Conservation (phyloP, 2,113 vertebrate genomes). For the Pholis gunnellus region DNA sequence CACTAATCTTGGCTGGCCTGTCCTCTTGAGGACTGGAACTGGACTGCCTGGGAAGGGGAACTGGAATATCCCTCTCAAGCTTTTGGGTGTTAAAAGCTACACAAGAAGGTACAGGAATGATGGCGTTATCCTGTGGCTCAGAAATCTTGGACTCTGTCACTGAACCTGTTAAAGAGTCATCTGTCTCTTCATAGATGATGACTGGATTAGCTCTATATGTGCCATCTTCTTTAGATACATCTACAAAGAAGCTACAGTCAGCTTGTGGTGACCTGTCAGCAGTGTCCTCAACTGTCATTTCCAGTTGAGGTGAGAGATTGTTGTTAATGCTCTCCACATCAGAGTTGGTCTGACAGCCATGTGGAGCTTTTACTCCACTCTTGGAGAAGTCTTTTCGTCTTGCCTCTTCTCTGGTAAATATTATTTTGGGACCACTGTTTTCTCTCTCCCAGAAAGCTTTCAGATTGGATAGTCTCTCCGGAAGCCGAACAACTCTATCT, state of each 20-base stretch:
- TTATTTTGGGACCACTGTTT: slow-evolving; percentile 44
- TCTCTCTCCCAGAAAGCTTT: slow-evolving; percentile 60
- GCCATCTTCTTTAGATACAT: slow-evolving; percentile 44
- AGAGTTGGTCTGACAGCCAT: neutral
- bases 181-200: slow-evolving; percentile 58
- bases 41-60: slow-evolving; percentile 10
- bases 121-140: slow-evolving; percentile 5
- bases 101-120: neutral
- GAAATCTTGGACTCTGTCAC: slow-evolving; percentile 5
- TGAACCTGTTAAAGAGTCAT: slow-evolving; percentile 42
- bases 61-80: slow-evolving; percentile 3
- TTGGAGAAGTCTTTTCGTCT: neutral
- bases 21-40: slow-evolving; percentile 34
- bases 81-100: neutral
- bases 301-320: neutral
- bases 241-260: neutral
- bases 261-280: neutral
- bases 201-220: slow-evolving; percentile 64
- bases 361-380: neutral
- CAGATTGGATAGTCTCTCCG: slow-evolving; percentile 45
- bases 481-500: slow-evolving; percentile 10
- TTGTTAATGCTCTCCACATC: neutral
- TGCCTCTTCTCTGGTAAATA: slow-evolving; percentile 26
- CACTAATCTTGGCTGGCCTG: slow-evolving; percentile 66
- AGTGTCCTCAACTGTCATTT: slow-evolving; percentile 1